Conservation (phyloP, 2,797 vertebrate genomes). For the Eupleurogrammus muticus region DNA sequence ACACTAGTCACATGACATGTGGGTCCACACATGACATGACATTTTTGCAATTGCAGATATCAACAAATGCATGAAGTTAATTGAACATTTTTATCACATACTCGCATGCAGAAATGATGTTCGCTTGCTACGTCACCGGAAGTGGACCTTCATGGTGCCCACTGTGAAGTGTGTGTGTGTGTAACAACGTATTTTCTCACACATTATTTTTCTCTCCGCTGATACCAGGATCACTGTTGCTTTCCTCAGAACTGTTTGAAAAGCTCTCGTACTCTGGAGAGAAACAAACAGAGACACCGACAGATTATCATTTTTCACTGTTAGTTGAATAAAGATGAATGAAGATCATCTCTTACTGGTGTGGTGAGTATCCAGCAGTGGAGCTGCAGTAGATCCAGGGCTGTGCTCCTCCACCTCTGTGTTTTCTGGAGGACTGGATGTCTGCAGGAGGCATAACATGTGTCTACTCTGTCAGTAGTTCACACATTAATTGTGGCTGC, state of each 20-base stretch:
- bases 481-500: too few species aligned
- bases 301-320: not conserved
- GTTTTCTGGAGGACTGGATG: constrained; percentile 49
- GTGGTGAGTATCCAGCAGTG: constrained; percentile 6
- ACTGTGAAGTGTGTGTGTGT: too few species aligned
- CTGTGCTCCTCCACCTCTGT: constrained; percentile 62
- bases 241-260: constrained; percentile 24
- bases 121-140: too few species aligned
- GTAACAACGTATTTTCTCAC: constrained; percentile 6
- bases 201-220: constrained; percentile 10
- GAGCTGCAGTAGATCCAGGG: not conserved
- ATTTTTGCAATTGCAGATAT: too few species aligned
- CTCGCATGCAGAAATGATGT: too few species aligned
- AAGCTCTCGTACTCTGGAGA: constrained; percentile 39
- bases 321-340: too few species aligned
- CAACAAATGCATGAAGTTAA: too few species aligned
- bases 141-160: too few species aligned
- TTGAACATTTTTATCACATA: too few species aligned
- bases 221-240: constrained; percentile 7
- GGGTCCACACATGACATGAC: too few species aligned
- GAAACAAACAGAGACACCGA: not conserved
- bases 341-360: constrained; percentile 54
- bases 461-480: not conserved
- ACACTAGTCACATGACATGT: too few species aligned
- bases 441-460: constrained; percentile 36